Conservation (phyloP, 2,113 vertebrate genomes). For the Oryzias woworae region DNA sequence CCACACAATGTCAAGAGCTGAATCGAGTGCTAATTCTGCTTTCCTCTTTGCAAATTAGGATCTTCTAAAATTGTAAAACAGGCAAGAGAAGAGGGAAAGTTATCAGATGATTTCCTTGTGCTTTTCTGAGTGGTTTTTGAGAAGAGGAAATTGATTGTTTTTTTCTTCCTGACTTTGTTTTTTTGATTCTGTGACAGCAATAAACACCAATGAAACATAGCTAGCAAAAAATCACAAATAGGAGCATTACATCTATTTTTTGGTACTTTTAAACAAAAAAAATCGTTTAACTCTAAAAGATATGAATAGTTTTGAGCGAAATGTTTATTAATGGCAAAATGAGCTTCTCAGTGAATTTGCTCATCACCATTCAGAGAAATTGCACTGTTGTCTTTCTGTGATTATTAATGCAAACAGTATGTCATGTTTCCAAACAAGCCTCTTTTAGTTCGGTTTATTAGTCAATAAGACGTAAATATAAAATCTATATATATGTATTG, state of each 20-base stretch:
- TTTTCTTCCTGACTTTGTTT: neutral
- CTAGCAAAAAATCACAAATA: too few relatives aligned
- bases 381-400: neutral
- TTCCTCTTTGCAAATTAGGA: slow-evolving; percentile 8
- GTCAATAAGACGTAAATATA: neutral
- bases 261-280: too few relatives aligned
- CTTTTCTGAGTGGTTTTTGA: neutral
- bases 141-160: neutral
- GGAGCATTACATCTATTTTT: too few relatives aligned
- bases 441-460: neutral
- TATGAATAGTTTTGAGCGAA: too few relatives aligned
- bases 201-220: too few relatives aligned
- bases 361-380: neutral
- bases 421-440: neutral
- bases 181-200: neutral
- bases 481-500: too few relatives aligned
- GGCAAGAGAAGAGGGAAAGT: neutral
- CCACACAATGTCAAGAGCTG: slow-evolving; percentile 1
- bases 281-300: too few relatives aligned
- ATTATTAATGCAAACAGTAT: neutral
- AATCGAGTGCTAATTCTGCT: slow-evolving; percentile 20
- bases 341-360: neutral
- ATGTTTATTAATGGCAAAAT: neutral
- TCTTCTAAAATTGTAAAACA: slow-evolving; percentile 16
- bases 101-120: neutral